Evolutionary conservation across 2,113 vertebrate genomes (phyloP).

Genomic region (Perca schrenkii): DNA sequence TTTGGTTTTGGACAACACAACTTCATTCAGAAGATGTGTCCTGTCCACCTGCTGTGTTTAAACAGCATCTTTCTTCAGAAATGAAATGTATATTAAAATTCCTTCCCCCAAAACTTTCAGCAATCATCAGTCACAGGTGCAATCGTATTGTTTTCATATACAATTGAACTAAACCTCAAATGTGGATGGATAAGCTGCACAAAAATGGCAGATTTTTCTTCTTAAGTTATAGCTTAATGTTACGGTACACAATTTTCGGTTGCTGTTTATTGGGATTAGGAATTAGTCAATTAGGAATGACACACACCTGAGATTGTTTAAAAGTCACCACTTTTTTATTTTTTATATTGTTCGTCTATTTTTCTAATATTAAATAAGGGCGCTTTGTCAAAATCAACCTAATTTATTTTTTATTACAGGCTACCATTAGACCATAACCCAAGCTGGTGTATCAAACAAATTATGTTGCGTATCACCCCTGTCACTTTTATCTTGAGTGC

Average conservation of each 20-base stretch:
- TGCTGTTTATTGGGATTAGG: background rate
- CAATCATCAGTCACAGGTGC: background rate
- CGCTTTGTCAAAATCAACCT: background rate
- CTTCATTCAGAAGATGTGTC: background rate
- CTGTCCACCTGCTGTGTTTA: background rate
- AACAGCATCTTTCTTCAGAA: background rate
- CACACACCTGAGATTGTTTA: background rate
- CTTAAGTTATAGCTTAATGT: background rate
- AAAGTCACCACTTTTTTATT: background rate
- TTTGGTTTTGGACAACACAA: background rate
- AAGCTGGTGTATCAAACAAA: background rate
- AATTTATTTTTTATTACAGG: background rate
- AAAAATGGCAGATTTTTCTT: background rate
- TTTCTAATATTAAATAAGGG: background rate
- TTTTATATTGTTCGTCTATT: background rate
- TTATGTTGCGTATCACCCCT: background rate
- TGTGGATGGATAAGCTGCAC: background rate
- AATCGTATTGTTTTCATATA: background rate
- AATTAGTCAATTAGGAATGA: background rate
- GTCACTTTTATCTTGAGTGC: background rate
- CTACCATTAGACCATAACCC: background rate
- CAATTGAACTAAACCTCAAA: background rate
- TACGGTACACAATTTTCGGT: background rate
- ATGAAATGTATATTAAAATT: background rate
- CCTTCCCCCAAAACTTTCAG: background rate